A percentile compares a stretch with the other conserved stretches of the same genome.
Evolutionary conservation across 64 coral and sea anemone species (phyloP).

Genomic region (Actinia equina): DNA sequence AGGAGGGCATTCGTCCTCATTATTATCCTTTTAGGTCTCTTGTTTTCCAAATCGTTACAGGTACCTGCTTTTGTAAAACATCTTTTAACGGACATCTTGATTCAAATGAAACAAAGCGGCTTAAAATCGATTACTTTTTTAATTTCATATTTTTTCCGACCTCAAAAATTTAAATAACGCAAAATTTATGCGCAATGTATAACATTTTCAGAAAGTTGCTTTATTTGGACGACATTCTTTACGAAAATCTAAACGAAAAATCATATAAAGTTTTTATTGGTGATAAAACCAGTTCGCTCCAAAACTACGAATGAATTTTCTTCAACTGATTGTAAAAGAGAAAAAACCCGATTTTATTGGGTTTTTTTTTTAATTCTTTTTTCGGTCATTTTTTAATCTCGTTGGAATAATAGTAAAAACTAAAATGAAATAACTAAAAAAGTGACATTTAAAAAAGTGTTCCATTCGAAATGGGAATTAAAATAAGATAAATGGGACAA

Average conservation of each 20-base stretch:
- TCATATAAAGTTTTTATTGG: not conserved
- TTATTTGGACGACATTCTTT: not conserved
- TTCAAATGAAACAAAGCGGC: not conserved
- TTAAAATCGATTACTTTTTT: not conserved
- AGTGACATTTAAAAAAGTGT: not conserved
- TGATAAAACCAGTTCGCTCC: not conserved
- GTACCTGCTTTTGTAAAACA: slow-evolving; percentile 8
- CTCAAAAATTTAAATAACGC: not conserved
- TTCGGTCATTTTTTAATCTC: not conserved
- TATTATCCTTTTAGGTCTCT: not conserved
- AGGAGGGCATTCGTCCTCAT: not conserved
- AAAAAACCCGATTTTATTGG: not conserved
- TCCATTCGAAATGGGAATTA: not conserved
- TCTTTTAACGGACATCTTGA: slow-evolving; percentile 6
- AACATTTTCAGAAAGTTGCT: not conserved
- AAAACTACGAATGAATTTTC: slow-evolving; percentile 1
- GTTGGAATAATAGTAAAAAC: not conserved
- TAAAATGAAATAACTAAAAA: not conserved
- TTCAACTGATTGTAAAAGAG: not conserved
- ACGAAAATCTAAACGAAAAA: not conserved
- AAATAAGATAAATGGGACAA: not conserved
- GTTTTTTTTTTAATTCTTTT: no score
- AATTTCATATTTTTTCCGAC: not conserved
- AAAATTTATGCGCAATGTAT: not conserved
- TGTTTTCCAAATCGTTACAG: not conserved